Evolutionary conservation across 2,113 vertebrate species (phyloP).

Genomic region (Andinoacara biseriatus): DNA sequence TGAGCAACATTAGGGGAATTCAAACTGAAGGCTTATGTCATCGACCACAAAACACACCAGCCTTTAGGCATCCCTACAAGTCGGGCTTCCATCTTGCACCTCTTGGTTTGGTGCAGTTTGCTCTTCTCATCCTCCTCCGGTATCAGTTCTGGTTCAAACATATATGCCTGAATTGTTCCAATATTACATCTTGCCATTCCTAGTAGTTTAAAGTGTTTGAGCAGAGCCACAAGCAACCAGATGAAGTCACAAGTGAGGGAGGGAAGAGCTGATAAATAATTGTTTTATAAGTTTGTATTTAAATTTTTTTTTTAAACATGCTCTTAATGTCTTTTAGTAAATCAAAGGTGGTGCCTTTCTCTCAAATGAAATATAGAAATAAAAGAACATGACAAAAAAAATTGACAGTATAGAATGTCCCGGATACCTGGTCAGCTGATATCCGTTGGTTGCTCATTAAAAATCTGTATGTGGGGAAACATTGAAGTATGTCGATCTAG

Average conservation of each 20-base stretch:
- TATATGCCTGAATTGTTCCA: background rate
- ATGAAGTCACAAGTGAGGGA: background rate
- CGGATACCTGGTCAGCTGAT: too few species aligned
- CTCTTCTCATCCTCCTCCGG: background rate
- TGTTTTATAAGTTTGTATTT: too few species aligned
- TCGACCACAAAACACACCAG: background rate
- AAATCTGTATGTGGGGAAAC: background rate
- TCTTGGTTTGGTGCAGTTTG: slow-evolving; percentile 91
- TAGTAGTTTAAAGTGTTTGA: background rate
- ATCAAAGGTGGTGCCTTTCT: too few species aligned
- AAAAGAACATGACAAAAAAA: too few species aligned
- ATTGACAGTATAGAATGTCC: too few species aligned
- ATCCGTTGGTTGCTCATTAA: too few species aligned
- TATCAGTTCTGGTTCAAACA: background rate
- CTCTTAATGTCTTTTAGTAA: too few species aligned
- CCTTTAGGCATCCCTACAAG: slow-evolving; percentile 80
- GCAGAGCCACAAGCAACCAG: background rate
- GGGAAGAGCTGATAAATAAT: background rate
- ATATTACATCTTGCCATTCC: background rate
- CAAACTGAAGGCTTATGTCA: background rate
- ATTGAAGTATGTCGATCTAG: background rate
- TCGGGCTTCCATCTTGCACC: slow-evolving; percentile 88
- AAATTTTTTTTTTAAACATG: background rate
- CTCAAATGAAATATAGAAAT: too few species aligned
- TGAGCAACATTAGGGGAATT: background rate